Conservation (phyloP, 2,113 vertebrate genomes). For the Anthoscopus minutus region DNA sequence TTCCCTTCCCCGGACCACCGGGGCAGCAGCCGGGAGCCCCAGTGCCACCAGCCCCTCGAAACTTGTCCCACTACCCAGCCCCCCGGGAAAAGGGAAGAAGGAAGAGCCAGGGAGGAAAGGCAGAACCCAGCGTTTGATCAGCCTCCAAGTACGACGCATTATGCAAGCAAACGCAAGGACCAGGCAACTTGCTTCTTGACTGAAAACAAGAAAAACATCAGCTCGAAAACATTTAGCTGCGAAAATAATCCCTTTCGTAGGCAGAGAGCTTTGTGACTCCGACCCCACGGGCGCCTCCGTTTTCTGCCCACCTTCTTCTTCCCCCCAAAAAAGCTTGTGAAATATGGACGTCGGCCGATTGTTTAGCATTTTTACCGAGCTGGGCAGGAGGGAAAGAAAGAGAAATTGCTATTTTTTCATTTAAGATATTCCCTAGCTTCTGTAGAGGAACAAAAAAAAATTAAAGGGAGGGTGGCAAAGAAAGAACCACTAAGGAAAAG, state of each 20-base stretch:
- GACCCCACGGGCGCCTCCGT: background rate
- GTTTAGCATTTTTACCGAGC: slow-evolving; percentile 46
- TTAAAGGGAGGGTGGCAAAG: background rate
- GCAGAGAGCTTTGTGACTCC: background rate
- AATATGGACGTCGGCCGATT: slow-evolving; percentile 61
- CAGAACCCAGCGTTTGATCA: slow-evolving; percentile 20
- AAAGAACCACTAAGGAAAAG: background rate
- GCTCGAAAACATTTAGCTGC: background rate
- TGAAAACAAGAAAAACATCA: slow-evolving; percentile 21
- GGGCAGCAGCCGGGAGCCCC: background rate
- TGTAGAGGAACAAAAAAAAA: rapidly evolving
- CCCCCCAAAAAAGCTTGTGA: background rate
- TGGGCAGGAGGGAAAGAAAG: background rate
- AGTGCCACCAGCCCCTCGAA: background rate
- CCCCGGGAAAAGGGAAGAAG: background rate
- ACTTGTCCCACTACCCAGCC: background rate
- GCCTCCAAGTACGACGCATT: slow-evolving; percentile 56
- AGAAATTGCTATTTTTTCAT: background rate
- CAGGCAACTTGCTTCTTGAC: slow-evolving; percentile 30
- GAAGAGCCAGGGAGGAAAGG: slow-evolving; percentile 27
- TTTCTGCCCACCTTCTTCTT: background rate
- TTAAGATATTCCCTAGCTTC: background rate
- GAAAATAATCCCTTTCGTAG: background rate
- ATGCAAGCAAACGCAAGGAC: slow-evolving; percentile 50
- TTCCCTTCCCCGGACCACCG: background rate